phyloP scores from a whole-genome alignment of 2,797 vertebrate species.

The Dryobates pubescens region DNA sequence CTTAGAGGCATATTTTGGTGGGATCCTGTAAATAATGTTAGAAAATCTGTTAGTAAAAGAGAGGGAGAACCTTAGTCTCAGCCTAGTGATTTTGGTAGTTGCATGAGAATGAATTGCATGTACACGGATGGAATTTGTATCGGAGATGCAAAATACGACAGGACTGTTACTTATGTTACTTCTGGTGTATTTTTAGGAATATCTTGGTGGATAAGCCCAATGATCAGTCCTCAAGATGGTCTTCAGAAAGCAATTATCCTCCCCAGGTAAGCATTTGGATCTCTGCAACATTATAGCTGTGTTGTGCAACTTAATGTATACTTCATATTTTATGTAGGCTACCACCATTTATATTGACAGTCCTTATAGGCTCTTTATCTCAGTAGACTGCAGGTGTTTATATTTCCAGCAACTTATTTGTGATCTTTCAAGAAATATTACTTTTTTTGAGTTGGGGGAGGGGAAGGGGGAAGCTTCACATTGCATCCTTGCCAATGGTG shows the following conservation, averaged over 20 bases:
- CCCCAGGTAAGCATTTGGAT: constrained; percentile 87
- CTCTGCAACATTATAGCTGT: background rate
- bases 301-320: background rate
- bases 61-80: background rate
- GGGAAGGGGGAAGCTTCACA: background rate
- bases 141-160: background rate
- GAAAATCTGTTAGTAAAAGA: background rate
- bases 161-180: background rate
- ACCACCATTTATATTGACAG: background rate
- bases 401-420: background rate
- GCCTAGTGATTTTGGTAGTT: background rate
- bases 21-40: background rate
- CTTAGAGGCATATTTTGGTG: background rate
- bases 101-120: background rate
- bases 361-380: background rate
- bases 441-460: background rate
- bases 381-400: background rate
- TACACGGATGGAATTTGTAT: background rate
- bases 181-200: constrained; percentile 83
- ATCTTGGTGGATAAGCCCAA: constrained; percentile 99
- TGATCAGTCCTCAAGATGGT: constrained; percentile 98
- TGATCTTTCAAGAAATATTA: background rate
- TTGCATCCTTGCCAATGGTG: background rate
- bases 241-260: constrained; percentile 98
- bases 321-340: background rate